Evolutionary conservation across 2,113 vertebrate genomes (phyloP).

Genomic region (Clarias magur): DNA sequence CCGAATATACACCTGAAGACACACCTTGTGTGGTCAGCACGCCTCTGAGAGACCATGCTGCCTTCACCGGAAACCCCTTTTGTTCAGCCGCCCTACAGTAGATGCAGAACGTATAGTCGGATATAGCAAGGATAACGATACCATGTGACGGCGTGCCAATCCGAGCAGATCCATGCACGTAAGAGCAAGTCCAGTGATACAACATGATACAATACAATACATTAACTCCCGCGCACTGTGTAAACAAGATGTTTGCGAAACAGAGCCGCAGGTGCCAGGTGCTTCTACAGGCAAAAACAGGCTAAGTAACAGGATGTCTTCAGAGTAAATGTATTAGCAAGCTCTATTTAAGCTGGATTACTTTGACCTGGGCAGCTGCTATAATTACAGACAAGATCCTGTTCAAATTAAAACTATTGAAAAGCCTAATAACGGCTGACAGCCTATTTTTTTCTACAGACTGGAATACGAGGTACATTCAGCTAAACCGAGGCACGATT

Average conservation of each 20-base stretch:
- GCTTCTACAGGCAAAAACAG: slow-evolving; percentile 3
- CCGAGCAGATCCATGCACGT: not conserved
- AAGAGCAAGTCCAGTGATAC: not conserved
- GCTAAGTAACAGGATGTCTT: slow-evolving; percentile 5
- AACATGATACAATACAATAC: not conserved
- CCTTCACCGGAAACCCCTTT: not conserved
- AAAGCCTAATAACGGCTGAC: not conserved
- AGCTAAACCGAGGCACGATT: not conserved
- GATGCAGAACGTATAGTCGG: not conserved
- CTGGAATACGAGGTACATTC: not conserved
- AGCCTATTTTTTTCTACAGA: not conserved
- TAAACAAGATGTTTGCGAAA: not conserved
- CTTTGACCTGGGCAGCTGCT: slow-evolving; percentile 8
- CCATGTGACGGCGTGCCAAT: not conserved
- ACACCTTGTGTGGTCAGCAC: slow-evolving; percentile 8
- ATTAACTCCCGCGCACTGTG: not conserved
- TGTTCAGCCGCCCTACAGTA: not conserved
- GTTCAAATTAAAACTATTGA: slow-evolving; percentile 24
- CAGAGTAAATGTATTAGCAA: not conserved
- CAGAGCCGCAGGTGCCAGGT: slow-evolving; percentile 6
- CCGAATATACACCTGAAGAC: slow-evolving; percentile 2
- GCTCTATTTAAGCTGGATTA: slow-evolving; percentile 9
- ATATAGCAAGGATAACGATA: not conserved
- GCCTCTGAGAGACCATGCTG: not conserved
- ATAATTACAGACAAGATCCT: slow-evolving; percentile 9